Conservation (phyloP, 1,140 invertebrate genomes). For the Aricia agestis region DNA sequence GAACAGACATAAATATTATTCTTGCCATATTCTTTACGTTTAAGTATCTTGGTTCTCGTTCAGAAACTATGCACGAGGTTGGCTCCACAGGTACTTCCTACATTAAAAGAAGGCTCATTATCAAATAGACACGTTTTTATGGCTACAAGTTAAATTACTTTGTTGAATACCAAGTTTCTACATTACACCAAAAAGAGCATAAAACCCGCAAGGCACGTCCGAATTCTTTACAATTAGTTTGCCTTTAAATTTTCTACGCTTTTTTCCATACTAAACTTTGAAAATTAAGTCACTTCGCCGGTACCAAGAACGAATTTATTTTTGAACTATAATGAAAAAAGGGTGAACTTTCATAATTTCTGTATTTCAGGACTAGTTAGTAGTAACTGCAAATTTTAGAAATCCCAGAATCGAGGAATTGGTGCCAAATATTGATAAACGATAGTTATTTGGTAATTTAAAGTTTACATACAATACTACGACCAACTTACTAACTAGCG, state of each 20-base stretch:
- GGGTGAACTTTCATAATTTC: neutral
- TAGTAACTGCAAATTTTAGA: neutral
- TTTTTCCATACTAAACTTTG: neutral
- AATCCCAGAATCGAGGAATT: too few species aligned
- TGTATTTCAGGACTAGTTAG: slow-evolving; percentile 22
- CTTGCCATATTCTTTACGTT: too few species aligned
- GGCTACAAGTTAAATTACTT: slow-evolving; percentile 3
- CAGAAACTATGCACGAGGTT: too few species aligned
- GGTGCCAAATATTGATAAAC: too few species aligned
- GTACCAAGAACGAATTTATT: neutral
- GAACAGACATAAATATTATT: too few species aligned
- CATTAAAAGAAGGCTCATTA: slow-evolving; percentile 1
- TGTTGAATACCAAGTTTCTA: slow-evolving; percentile 3
- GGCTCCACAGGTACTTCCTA: neutral
- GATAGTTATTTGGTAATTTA: too few species aligned
- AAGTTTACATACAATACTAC: too few species aligned
- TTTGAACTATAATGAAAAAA: neutral
- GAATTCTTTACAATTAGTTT: slow-evolving; percentile 1
- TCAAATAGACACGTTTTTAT: neutral
- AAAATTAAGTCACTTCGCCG: neutral
- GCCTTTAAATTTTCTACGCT: neutral
- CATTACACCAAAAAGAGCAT: slow-evolving; percentile 2
- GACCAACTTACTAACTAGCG: too few species aligned
- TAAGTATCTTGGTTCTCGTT: too few species aligned
- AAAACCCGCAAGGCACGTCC: slow-evolving; percentile 1